A percentile compares a stretch with the other conserved stretches of the same genome.
Conservation (phyloP, 2,797 vertebrate genomes). For the Acomys russatus region DNA sequence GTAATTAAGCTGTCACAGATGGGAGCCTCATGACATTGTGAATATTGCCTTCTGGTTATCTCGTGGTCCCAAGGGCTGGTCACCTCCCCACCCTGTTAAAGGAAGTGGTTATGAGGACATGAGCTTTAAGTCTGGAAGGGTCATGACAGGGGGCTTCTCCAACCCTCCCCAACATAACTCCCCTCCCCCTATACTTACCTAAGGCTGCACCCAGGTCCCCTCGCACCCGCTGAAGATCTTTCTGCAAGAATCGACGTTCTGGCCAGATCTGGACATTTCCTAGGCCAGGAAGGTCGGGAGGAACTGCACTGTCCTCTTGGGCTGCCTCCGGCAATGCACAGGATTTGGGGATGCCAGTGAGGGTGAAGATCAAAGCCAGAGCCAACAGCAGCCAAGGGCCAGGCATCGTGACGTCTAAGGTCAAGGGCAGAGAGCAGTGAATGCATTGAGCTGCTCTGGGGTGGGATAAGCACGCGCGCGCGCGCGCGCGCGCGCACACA, state of each 20-base stretch:
- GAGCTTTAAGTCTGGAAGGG: not conserved
- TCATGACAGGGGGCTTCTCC: too few species aligned
- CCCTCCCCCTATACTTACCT: conserved; percentile 13
- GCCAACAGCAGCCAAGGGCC: conserved; percentile 65
- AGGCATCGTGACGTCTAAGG: conserved; percentile 64
- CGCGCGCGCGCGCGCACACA: too few species aligned
- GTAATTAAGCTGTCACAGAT: not conserved
- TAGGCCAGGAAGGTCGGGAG: not conserved
- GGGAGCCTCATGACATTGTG: not conserved
- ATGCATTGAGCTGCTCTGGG: fast-evolving
- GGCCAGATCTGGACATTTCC: conserved; percentile 28
- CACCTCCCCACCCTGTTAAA: fast-evolving
- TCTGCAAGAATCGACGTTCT: conserved; percentile 18
- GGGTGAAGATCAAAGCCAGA: conserved; percentile 51
- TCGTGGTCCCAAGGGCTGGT: not conserved
- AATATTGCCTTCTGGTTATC: not conserved
- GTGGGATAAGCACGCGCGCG: too few species aligned
- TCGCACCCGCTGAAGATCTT: conserved; percentile 61
- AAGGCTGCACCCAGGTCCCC: not conserved
- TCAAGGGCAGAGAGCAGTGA: not conserved
- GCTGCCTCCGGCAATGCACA: not conserved
- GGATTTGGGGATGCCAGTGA: not conserved
- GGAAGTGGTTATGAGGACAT: not conserved
- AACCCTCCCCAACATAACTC: fast-evolving
- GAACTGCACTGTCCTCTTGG: conserved; percentile 1